Evolutionary conservation across 2,888 invertebrate species (phyloP).

Genomic region (Sphaeridia pumilis): DNA sequence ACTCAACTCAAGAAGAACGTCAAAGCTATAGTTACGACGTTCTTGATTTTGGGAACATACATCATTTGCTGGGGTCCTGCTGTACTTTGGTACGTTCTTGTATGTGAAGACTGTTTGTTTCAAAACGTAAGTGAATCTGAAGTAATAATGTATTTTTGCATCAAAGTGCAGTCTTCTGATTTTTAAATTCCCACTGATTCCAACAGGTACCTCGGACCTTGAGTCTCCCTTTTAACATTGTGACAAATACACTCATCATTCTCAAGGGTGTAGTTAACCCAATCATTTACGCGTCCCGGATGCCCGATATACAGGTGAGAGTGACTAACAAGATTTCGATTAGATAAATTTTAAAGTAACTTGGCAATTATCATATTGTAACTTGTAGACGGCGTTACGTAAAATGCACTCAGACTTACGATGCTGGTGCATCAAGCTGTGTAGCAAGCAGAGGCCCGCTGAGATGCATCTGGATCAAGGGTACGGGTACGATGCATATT

Average conservation of each 20-base stretch:
- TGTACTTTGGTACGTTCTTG: conserved; percentile 46
- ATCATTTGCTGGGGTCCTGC: conserved; percentile 53
- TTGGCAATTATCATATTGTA: too few relatives aligned
- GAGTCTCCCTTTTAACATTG: conserved; percentile 35
- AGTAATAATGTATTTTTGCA: too few relatives aligned
- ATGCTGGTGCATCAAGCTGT: too few relatives aligned
- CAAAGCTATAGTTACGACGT: conserved; percentile 51
- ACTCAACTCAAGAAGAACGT: conserved; percentile 38
- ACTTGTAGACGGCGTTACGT: too few relatives aligned
- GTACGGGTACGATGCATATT: too few relatives aligned
- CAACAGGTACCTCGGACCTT: background rate
- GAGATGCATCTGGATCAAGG: too few relatives aligned
- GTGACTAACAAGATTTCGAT: too few relatives aligned
- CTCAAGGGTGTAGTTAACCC: conserved; percentile 53
- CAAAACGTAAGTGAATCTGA: too few relatives aligned
- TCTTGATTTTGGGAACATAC: conserved; percentile 51
- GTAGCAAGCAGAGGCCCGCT: too few relatives aligned
- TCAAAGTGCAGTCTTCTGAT: too few relatives aligned
- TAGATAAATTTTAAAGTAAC: too few relatives aligned
- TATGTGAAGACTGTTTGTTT: conserved; percentile 45
- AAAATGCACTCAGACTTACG: too few relatives aligned
- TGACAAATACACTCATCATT: conserved; percentile 48
- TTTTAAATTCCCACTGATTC: background rate
- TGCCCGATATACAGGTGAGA: conserved; percentile 51
- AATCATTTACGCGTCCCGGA: conserved; percentile 53